These are phyloP conservation scores for human DNA, from an alignment of 2,113 vertebrate genomes.

Conservation along the genomic window DNA sequence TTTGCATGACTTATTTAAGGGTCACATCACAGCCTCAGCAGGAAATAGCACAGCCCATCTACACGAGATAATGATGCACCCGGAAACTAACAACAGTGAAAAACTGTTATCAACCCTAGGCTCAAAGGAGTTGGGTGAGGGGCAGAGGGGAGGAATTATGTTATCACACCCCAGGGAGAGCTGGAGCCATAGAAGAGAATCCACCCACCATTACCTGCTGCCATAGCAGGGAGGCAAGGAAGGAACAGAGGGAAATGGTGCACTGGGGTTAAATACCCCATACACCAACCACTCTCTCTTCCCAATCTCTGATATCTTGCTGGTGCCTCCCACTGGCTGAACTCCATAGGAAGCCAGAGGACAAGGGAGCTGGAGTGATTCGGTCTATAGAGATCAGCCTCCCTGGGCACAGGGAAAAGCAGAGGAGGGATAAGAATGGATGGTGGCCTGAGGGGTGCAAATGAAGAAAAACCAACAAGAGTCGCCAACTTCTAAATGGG, in stretches of 20 bases:
- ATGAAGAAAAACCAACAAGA: not conserved
- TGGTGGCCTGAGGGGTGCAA: not conserved
- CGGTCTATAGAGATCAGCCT: not conserved
- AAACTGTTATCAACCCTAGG: not conserved
- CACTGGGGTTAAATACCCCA: not conserved
- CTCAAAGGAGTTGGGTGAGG: not conserved
- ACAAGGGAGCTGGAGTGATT: not conserved
- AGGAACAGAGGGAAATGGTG: not conserved
- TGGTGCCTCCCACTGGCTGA: not conserved
- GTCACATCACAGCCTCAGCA: not conserved
- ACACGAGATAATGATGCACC: not conserved
- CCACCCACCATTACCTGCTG: rapidly evolving
- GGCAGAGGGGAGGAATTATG: not conserved
- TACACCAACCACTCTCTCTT: not conserved
- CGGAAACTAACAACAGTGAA: not conserved
- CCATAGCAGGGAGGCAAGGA: not conserved
- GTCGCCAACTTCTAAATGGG: not conserved
- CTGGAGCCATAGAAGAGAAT: not conserved
- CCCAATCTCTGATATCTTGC: not conserved
- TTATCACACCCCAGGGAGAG: not conserved
- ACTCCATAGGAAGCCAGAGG: not conserved
- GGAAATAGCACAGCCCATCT: not conserved
- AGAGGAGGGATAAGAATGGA: not conserved
- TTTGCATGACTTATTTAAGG: not conserved
- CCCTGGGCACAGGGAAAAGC: not conserved